Percentiles rank a stretch among this genome's conserved stretches.
These are phyloP conservation scores for Erythrocercus mccallii DNA, from an alignment of 2,113 vertebrate species.

Conservation along the genomic window DNA sequence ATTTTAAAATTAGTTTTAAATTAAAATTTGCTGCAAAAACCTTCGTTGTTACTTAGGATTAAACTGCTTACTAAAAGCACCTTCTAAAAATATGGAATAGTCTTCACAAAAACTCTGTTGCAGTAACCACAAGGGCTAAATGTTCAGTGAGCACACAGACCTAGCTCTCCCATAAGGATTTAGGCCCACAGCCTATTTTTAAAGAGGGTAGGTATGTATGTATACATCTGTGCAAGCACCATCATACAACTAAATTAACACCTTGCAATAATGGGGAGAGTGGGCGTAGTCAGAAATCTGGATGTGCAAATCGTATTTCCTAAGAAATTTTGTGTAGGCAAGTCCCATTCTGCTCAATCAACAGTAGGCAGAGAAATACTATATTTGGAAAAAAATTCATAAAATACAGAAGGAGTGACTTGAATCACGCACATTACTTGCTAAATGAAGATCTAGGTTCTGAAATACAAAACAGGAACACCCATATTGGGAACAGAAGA, in stretches of 20 bases:
- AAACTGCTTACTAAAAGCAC: background rate
- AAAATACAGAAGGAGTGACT: slow-evolving; percentile 53
- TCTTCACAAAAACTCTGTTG: background rate
- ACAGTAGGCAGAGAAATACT: slow-evolving; percentile 50
- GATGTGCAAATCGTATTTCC: slow-evolving; percentile 65
- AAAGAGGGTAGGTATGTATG: background rate
- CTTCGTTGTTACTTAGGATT: background rate
- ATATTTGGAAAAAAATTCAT: slow-evolving; percentile 64
- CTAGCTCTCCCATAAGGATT: background rate
- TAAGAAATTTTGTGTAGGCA: slow-evolving; percentile 60
- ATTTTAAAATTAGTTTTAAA: slow-evolving; percentile 13
- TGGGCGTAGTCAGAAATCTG: slow-evolving; percentile 53
- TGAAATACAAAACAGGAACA: slow-evolving; percentile 33
- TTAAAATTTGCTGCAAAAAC: background rate
- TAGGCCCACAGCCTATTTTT: slow-evolving; percentile 25
- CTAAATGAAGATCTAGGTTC: slow-evolving; percentile 29
- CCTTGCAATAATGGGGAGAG: slow-evolving; percentile 53
- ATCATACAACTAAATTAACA: slow-evolving; percentile 49
- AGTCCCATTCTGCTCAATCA: slow-evolving; percentile 57
- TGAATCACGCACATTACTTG: slow-evolving; percentile 41
- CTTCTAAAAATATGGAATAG: background rate
- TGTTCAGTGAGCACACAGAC: background rate
- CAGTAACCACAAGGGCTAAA: background rate
- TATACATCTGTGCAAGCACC: slow-evolving; percentile 26
- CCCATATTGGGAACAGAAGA: background rate